Percentiles rank a stretch among this genome's conserved stretches.
Evolutionary conservation across 1,140 invertebrate species (phyloP).

Genomic region (Chymomyza costata): DNA sequence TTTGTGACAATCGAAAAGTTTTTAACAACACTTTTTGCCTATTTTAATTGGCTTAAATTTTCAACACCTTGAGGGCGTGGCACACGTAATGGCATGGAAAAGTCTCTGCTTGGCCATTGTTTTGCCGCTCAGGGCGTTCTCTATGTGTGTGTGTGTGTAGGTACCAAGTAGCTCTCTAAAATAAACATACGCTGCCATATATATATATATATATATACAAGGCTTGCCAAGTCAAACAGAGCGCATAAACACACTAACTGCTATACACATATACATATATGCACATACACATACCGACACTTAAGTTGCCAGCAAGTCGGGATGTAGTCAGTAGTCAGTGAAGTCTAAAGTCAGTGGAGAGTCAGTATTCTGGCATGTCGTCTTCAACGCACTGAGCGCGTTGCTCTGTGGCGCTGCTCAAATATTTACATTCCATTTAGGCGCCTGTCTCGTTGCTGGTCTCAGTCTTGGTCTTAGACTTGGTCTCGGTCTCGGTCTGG

Average conservation of each 20-base stretch:
- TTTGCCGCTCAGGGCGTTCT: slow-evolving; percentile 60
- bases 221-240: slow-evolving; percentile 50
- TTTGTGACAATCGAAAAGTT: too few relatives aligned
- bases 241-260: slow-evolving; percentile 14
- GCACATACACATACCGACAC: slow-evolving; percentile 23
- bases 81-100: slow-evolving; percentile 22
- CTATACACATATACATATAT: not conserved
- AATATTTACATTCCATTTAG: slow-evolving; percentile 74
- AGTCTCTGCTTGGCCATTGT: slow-evolving; percentile 50
- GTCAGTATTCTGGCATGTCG: not conserved
- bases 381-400: slow-evolving; percentile 26
- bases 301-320: slow-evolving; percentile 48
- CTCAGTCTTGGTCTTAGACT: not conserved
- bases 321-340: slow-evolving; percentile 3
- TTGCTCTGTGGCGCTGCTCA: slow-evolving; percentile 54
- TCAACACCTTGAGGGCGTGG: slow-evolving; percentile 46
- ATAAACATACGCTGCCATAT: slow-evolving; percentile 53
- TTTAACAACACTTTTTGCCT: too few relatives aligned
- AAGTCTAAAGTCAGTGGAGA: not conserved
- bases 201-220: too few relatives aligned
- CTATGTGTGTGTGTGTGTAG: slow-evolving; percentile 16
- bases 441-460: slow-evolving; percentile 46
- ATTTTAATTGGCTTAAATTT: slow-evolving; percentile 70
- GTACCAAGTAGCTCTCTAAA: slow-evolving; percentile 42
- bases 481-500: not conserved